Evolutionary conservation across 2,113 vertebrate genomes (phyloP).

Genomic region (Taurulus bubalis): DNA sequence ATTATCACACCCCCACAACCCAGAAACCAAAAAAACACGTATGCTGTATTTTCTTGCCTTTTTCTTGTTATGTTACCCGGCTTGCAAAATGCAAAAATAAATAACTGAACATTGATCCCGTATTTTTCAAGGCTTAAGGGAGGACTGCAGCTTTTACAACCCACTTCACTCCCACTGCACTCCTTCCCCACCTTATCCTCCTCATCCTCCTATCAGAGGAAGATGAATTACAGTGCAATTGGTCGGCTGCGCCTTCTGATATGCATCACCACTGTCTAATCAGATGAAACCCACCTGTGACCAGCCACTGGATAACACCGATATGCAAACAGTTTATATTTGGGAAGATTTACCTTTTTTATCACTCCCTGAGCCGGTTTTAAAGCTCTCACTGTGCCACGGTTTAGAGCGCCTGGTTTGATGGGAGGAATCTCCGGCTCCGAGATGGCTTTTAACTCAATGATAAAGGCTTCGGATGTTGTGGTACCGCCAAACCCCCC

Average conservation of each 20-base stretch:
- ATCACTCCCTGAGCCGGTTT: slow-evolving; percentile 50
- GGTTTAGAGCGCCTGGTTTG: slow-evolving; percentile 50
- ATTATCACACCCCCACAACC: slow-evolving; percentile 30
- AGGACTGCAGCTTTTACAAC: slow-evolving; percentile 30
- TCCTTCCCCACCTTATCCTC: slow-evolving; percentile 22
- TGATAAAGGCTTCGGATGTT: slow-evolving; percentile 73
- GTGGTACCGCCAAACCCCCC: slow-evolving; percentile 53
- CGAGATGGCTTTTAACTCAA: slow-evolving; percentile 66
- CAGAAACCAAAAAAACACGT: slow-evolving; percentile 50
- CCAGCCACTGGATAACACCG: slow-evolving; percentile 63
- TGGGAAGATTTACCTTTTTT: slow-evolving; percentile 54
- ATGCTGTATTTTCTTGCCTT: background rate
- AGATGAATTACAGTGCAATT: slow-evolving; percentile 75
- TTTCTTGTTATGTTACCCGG: slow-evolving; percentile 2
- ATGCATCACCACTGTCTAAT: slow-evolving; percentile 76
- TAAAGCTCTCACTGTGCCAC: slow-evolving; percentile 50
- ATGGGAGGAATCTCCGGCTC: slow-evolving; percentile 65
- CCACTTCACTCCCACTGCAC: slow-evolving; percentile 37
- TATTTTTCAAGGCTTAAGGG: slow-evolving; percentile 24
- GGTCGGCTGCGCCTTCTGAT: slow-evolving; percentile 68
- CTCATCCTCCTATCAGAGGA: slow-evolving; percentile 55
- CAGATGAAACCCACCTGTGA: slow-evolving; percentile 80
- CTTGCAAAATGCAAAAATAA: slow-evolving; percentile 13
- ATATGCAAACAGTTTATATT: slow-evolving; percentile 72
- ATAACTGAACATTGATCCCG: background rate